phyloP scores from a whole-genome alignment of 2,113 vertebrate genomes.

The Callipepla squamata region DNA sequence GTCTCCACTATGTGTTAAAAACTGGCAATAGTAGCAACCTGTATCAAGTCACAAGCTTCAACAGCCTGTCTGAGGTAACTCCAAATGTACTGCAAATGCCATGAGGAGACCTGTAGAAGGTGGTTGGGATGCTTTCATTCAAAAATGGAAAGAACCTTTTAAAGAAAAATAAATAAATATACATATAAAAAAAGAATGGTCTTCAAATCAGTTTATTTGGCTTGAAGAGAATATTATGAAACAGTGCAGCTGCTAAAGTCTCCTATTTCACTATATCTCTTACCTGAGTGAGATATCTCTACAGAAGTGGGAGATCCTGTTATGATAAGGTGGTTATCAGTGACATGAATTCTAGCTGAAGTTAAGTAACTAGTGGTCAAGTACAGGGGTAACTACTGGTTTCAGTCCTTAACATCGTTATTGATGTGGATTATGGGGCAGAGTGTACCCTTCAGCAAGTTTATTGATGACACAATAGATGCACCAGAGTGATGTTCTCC shows the following conservation, averaged over 20 bases:
- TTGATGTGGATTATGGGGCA: background rate
- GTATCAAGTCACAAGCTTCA: background rate
- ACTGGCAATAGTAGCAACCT: background rate
- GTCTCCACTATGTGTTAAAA: background rate
- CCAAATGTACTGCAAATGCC: background rate
- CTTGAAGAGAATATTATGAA: background rate
- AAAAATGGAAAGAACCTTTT: background rate
- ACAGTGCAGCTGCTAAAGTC: background rate
- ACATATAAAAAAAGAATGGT: background rate
- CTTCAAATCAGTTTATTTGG: background rate
- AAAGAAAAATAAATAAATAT: background rate
- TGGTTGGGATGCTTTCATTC: background rate
- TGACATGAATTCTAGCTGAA: background rate
- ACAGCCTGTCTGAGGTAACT: background rate
- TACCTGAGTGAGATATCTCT: background rate
- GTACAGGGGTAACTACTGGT: too few species aligned
- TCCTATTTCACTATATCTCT: background rate
- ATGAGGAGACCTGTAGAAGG: background rate
- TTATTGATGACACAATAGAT: background rate
- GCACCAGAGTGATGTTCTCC: background rate
- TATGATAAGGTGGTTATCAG: background rate
- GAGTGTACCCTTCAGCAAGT: background rate
- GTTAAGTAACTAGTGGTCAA: background rate
- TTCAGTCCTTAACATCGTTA: background rate
- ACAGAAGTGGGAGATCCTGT: background rate